Evolutionary conservation across 2,888 invertebrate species (phyloP), one percentile per base, ranked within the genome.

Genomic region (Melangyna quadrimaculata): DNA sequence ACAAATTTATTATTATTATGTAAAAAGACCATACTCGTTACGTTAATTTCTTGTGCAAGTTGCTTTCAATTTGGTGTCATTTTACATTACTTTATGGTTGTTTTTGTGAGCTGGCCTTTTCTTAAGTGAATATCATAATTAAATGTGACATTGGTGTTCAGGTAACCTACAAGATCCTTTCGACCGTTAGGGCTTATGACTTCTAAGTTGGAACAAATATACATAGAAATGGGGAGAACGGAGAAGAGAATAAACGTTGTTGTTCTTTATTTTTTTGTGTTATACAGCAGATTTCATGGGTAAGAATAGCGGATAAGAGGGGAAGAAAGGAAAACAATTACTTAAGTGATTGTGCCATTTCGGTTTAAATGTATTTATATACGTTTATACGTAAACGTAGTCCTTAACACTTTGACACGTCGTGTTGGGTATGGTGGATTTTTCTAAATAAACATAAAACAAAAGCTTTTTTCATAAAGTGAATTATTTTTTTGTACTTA

Each of bases 21-120:
- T 79, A 69, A 83, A 83, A 83, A 70, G 83, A 83, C 79, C 70
- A 78, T 48, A 70, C 79, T 83, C 83, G 74, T 83, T 83, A 70
- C 79, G 83, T 79, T 83, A 83, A 83, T 83, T 83, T 83, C 79
- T 79, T 83, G 74, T 74, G 83, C 70, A 59, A 79, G 57, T 78
- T 83, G 69, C 83, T 83, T 79, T 83, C 79, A 83, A 79, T 79
- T 83, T 74, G 69, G 74, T 83, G 83, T 79, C 74, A 78, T 83
- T 83, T 79, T 74, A 74, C 79, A 48, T 73, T 74, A 67, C 79
- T 83, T 83, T 79, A 83, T 74, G 70, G 63, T 14, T 65, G 65
- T 53, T 70, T 65, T 74, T 74, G 63, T 83, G 65, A 57, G 70
- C n/a, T 29, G 74, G 79, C 74, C 43, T 78, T n/a, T 70, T 78